Base-by-base conservation (phyloP, 2,113 vertebrate species). In the Callithrix jacchus region DNA sequence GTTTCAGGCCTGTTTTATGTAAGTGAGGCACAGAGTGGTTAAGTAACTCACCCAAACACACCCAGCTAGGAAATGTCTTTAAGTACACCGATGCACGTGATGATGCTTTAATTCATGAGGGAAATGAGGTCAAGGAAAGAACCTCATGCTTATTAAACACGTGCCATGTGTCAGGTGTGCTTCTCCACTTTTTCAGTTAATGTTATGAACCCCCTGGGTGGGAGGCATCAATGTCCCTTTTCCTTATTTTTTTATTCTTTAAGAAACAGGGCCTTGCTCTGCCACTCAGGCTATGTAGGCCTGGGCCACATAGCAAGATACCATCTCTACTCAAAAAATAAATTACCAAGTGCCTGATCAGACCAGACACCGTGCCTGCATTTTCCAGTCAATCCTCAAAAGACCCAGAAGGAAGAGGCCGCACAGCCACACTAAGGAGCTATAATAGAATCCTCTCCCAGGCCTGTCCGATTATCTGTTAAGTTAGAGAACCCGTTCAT, bases 61-160 rank as follows among this genome's bases (percentile, higher is more conserved):
- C 70, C 79, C 42, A 47, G 61, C 42, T 32, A 42, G 61, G 35
- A 66, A 25, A 14, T 32, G 61, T 30, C 27, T 64, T 30, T 30
- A 64, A 1, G 61, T 32, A 52, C 12, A 45, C 70, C 0, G 5
- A 25, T 0, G 16, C 1, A 9, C 64, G 42, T 21, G 1, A 66
- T 14, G 49, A 3, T n/a, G 49, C 21, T 25, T 52, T 40, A 8
- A 21, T 8, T 2, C 6, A 2, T 0, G 2, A 49, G 12, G 47
- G 45, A 27, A 74, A 23, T 7, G 74, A 40, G 25, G 79, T 21
- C 32, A 23, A 49, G 47, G 27, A 68, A 68, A 30, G 21, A 20
- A 40, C 20, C 54, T 47, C 1, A 0, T 4, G 21, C 27, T 77
- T 54, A 56, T 0, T 7, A 64, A 80, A 61, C 49, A 76, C 40